A percentile compares a stretch with the other conserved stretches of the same genome.
Evolutionary conservation across 2,888 invertebrate species (phyloP).

Genomic region (Papilio protenor): DNA sequence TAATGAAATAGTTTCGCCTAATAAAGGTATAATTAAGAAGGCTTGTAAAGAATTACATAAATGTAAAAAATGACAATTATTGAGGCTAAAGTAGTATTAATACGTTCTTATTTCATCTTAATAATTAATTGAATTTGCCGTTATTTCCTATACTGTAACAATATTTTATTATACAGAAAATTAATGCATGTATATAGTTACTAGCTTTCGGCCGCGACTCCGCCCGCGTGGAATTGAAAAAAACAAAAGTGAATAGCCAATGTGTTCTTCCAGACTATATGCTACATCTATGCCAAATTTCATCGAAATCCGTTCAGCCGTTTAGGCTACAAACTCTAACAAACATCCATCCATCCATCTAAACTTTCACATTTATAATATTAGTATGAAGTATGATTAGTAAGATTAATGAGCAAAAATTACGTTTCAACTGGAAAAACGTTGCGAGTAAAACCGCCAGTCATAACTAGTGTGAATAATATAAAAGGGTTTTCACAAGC

Average conservation of each 20-base stretch:
- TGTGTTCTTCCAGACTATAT: too few relatives aligned
- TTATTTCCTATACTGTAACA: background rate
- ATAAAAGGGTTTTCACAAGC: background rate
- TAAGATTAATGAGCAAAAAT: background rate
- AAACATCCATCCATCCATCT: too few relatives aligned
- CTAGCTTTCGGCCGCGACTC: too few relatives aligned
- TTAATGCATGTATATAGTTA: background rate
- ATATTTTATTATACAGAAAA: background rate
- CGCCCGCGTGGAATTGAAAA: too few relatives aligned
- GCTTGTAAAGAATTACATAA: background rate
- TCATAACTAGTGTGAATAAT: background rate
- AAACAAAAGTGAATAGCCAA: too few relatives aligned
- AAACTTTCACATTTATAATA: too few relatives aligned
- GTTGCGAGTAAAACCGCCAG: background rate
- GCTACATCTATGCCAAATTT: too few relatives aligned
- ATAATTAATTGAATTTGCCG: background rate
- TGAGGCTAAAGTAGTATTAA: background rate
- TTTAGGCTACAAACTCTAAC: too few relatives aligned
- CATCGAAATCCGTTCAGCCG: too few relatives aligned
- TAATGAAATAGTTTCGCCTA: background rate
- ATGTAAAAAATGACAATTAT: background rate
- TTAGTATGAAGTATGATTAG: too few relatives aligned
- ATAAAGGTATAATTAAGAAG: background rate
- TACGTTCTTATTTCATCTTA: background rate
- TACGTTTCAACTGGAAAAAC: background rate